Evolutionary conservation across 1,140 invertebrate species (phyloP).

Genomic region (Drosophila ogumai): DNA sequence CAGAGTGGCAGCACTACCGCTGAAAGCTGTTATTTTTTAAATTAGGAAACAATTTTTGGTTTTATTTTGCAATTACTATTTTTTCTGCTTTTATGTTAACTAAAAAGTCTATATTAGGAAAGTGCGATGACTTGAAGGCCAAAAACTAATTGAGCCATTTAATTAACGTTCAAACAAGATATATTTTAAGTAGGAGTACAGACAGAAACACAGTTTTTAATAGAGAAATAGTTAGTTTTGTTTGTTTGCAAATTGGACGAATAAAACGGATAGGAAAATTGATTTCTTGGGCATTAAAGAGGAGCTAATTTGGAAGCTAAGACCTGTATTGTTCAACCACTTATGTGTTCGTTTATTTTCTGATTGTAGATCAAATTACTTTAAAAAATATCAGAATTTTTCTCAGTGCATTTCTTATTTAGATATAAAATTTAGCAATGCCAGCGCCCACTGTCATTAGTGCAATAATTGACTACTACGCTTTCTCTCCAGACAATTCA

Average conservation of each 20-base stretch:
- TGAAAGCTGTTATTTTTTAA: not conserved
- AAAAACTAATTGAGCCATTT: conserved; percentile 41
- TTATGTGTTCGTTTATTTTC: too few species aligned
- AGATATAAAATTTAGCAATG: conserved; percentile 39
- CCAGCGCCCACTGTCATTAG: conserved; percentile 56
- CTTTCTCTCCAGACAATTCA: conserved; percentile 45
- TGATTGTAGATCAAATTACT: fast-evolving
- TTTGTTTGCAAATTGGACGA: too few species aligned
- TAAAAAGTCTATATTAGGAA: not conserved
- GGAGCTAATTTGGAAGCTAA: not conserved
- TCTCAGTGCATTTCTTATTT: not conserved
- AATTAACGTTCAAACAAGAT: conserved; percentile 28
- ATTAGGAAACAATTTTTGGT: not conserved
- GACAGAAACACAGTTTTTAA: not conserved
- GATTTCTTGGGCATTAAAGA: fast-evolving
- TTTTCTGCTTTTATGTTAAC: not conserved
- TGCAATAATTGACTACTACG: conserved; percentile 46
- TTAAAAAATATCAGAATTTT: not conserved
- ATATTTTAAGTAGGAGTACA: not conserved
- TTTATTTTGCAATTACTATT: not conserved
- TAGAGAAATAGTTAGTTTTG: too few species aligned
- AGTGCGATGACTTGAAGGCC: conserved; percentile 14
- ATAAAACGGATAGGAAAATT: not conserved
- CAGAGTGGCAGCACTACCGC: not conserved
- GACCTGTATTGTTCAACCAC: too few species aligned